phyloP scores from a whole-genome alignment of 2,797 vertebrate species.

The Thaleichthys pacificus region DNA sequence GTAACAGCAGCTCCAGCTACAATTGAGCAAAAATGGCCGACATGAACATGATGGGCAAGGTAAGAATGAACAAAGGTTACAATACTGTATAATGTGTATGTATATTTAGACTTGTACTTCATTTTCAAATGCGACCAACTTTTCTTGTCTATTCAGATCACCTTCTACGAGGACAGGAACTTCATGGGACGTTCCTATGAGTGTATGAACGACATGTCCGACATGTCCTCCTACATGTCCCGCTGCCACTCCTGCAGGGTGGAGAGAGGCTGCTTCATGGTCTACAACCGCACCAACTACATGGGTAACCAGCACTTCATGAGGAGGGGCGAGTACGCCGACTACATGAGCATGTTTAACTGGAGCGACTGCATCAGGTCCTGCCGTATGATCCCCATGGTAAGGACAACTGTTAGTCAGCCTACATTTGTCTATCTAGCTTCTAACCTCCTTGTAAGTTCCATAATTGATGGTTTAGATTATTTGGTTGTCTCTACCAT shows the following conservation, averaged over 20 bases:
- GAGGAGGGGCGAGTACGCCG: constrained; percentile 5
- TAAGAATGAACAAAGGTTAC: too few relatives aligned
- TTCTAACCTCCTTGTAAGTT: too few relatives aligned
- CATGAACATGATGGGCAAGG: too few relatives aligned
- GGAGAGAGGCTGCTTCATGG: constrained; percentile 5
- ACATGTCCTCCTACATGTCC: constrained; percentile 9
- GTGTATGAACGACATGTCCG: not conserved
- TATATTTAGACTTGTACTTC: too few relatives aligned
- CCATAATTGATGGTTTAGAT: too few relatives aligned
- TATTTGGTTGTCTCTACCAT: too few relatives aligned
- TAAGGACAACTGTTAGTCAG: too few relatives aligned
- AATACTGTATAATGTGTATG: too few relatives aligned
- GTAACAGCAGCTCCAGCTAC: not conserved
- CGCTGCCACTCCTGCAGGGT: constrained; percentile 8
- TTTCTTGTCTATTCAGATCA: not conserved
- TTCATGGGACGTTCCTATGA: constrained; percentile 6
- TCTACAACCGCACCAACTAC: constrained; percentile 12
- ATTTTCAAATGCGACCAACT: too few relatives aligned
- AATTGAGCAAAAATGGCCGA: too few relatives aligned
- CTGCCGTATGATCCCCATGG: constrained; percentile 7
- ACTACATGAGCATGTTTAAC: not conserved
- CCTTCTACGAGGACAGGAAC: constrained; percentile 11
- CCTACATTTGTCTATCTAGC: too few relatives aligned
- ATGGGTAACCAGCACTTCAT: constrained; percentile 10
- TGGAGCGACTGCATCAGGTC: not conserved